Percentiles rank a stretch among this genome's conserved stretches.
These are phyloP conservation scores for Zosterops lateralis DNA, from an alignment of 2,113 vertebrate species.

Conservation along the genomic window DNA sequence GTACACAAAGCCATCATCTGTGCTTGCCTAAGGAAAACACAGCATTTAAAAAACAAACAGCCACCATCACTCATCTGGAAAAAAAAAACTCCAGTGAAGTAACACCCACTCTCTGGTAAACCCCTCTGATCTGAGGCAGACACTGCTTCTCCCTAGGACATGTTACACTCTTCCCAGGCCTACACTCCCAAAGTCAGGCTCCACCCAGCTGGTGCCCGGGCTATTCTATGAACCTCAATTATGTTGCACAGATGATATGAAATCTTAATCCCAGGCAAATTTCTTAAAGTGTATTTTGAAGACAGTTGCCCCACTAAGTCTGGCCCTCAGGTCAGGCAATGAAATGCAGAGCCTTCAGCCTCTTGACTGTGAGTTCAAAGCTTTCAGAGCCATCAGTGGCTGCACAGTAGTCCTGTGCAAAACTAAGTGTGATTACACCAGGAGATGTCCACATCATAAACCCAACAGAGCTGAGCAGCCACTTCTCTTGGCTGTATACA, in stretches of 20 bases:
- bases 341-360: neutral
- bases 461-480: neutral
- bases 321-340: neutral
- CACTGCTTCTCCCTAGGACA: neutral
- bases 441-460: neutral
- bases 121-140: neutral
- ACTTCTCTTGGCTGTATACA: neutral
- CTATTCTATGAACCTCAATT: neutral
- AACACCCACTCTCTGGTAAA: neutral
- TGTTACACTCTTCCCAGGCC: neutral
- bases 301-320: neutral
- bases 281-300: neutral
- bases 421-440: neutral
- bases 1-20: slow-evolving; percentile 96
- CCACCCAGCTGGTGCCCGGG: neutral
- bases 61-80: neutral
- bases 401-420: neutral
- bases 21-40: slow-evolving; percentile 84
- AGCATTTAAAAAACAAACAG: neutral
- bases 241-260: neutral
- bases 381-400: neutral
- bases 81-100: neutral
- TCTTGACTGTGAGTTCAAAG: neutral
- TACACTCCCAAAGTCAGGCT: neutral
- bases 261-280: neutral